Base-by-base conservation (phyloP, 2,888 invertebrate species). In the Pyrgus malvae region DNA sequence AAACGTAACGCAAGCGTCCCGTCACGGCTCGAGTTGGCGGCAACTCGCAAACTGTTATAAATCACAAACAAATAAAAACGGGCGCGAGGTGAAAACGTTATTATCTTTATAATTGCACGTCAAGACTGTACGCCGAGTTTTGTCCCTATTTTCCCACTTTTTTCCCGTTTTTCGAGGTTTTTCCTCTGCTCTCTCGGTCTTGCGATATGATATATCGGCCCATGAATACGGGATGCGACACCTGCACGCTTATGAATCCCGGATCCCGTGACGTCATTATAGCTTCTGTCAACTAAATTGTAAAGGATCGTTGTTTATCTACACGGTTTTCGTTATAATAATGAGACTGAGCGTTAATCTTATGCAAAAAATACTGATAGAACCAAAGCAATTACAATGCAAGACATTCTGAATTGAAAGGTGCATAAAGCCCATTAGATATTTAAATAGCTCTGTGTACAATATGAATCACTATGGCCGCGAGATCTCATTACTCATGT, bases 61-160 rank as follows among this genome's bases (percentile, higher is more conserved):
- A 89, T 89, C 89, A 89, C 80, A 76, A 78, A 85, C 83, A 86
- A 87, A 87, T 88, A 89, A 88, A 86, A 88, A 78, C 78, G 80
- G 74, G 68, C 78, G 69, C 76, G 82, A 84, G 84, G 81, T 85
- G 88, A 86, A 86, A 88, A 84, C 82, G 84, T 89, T 90, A 89
- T 90, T 90, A 90, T 89, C 88, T 88, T 86, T 90, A 85, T 90
- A 90, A 90, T 90, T 90, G 90, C 86, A 89, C 85, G 89, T 90
- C 90, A 89, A 80, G 80, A 74, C 72, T 69, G 68, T 69, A 67
- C 67, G 69, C 68, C 69, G 74, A 70, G 70, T 70, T 76, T 74
- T 77, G 72, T 68, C 69, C 74, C 68, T 66, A 66, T 40, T 54
- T 69, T 74, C 60, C 63, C 66, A 62, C 63, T 63, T 69, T 72